phyloP scores from a whole-genome alignment of 2,113 vertebrate genomes.

The Felis chaus region DNA sequence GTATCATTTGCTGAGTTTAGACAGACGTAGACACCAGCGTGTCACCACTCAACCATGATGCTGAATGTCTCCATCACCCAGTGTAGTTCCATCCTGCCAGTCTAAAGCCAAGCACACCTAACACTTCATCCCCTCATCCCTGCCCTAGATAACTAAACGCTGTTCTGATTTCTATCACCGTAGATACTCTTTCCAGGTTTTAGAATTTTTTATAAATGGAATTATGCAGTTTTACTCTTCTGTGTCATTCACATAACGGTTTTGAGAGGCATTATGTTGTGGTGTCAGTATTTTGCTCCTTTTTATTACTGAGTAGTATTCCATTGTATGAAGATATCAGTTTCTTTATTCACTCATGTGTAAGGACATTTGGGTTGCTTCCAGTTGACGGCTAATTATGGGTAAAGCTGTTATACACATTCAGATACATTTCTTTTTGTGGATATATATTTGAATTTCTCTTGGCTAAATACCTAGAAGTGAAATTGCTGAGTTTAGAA shows the following conservation, averaged over 20 bases:
- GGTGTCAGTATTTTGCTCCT: neutral
- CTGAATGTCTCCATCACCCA: neutral
- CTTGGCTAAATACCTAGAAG: neutral
- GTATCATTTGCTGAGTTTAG: neutral
- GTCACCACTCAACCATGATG: neutral
- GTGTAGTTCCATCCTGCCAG: too few species aligned
- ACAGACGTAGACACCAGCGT: neutral
- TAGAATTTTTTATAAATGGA: neutral
- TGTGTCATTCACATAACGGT: neutral
- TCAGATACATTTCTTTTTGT: neutral
- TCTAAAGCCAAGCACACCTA: neutral
- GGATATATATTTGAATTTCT: neutral
- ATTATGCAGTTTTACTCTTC: neutral
- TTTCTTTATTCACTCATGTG: neutral
- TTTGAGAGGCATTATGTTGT: neutral
- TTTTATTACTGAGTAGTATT: neutral
- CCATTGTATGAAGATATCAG: neutral
- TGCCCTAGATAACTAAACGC: neutral
- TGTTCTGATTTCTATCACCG: neutral
- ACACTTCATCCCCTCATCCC: neutral
- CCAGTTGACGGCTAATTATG: neutral
- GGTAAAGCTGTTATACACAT: neutral
- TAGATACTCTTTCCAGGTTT: neutral
- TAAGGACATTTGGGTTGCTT: neutral
- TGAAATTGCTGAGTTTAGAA: neutral